Base-by-base conservation (phyloP, 2,888 invertebrate species). In the Ennomos fuscantarius region DNA sequence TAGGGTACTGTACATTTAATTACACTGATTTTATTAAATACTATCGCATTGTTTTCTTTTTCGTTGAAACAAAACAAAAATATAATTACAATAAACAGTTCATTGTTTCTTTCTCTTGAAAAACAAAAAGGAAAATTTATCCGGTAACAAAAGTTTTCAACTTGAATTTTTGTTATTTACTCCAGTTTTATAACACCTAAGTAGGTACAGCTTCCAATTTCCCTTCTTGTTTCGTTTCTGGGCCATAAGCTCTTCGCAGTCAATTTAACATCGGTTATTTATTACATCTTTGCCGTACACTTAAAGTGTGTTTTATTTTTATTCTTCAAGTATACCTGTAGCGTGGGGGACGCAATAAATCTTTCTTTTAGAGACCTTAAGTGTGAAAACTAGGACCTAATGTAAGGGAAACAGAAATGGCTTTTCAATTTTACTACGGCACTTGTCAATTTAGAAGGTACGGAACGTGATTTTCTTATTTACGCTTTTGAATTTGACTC, bases 241-340 rank as follows among this genome's bases (percentile, higher is more conserved):
- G 80, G 71, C 84, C 83, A 84, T 89, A 87, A 87, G 82, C 79
- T 82, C 82, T 87, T 84, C 81, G 70, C 89, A 87, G 84, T 87
- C 88, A 89, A 89, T 89, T 89, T 87, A 89, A 88, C 87, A 84
- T 85, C 76, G 77, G 86, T 81, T 86, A 88, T 88, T 88, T 88
- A 89, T 88, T 85, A 79, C 85, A 73, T 82, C 83, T 85, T 87
- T 83, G 82, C 79, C 78, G 80, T 79, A 74, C 82, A 84, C 84
- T 86, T 82, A 82, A 79, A 79, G 70, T 75, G 79, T 80, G 72
- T 79, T 83, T 83, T 85, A 81, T 83, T 84, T 83, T 79, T 81
- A 79, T 82, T 81, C 68, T 68, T 73, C 68, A 57, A 65, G 61
- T 74, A 63, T 82, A 84, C 82, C 79, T 81, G 83, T 81, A 66